Base-by-base conservation (phyloP, 2,113 vertebrate species). In the Syrmaticus mikado region DNA sequence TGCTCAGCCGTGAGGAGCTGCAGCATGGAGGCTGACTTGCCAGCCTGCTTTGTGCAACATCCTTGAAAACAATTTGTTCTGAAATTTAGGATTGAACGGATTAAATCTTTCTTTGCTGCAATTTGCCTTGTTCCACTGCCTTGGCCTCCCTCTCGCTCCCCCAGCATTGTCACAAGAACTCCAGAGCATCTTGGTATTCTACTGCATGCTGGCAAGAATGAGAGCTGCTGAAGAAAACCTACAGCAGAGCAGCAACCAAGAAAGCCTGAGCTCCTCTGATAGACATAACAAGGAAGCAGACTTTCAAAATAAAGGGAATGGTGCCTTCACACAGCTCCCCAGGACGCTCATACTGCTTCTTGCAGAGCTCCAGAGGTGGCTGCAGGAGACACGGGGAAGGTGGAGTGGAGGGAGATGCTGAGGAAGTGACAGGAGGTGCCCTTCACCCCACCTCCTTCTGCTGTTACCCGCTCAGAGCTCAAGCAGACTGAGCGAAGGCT, bases 21-120 rank as follows among this genome's bases (percentile, higher is more conserved):
- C 0, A 1, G 57, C 0, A 0, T 66, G 34, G 62, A 76, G 43
- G 38, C 30, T 6, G 4, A 40, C 32, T 8, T 65, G 38, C 82
- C 50, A 43, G 48, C 19, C 41, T 40, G 30, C 34, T 90, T 45
- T 75, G 18, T 58, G 58, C 62, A 82, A 61, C 79, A 50, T 24
- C 67, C 34, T 68, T 30, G 25, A 85, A 72, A 72, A 25, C 82
- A 72, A 53, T 67, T 87, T 25, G 8, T 7, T 64, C 34, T 22
- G 46, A 41, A 8, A 55, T 79, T 84, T 72, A 3, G 3, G 18
- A 30, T 7, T 46, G 62, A 78, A 78, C 57, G 30, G 24, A 38
- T 38, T 16, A n/a, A 64, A 32, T 8, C 0, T 6, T 50, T 64
- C 28, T 78, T 77, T 64, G 64, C 50, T 32, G n/a, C 41, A 50